These are phyloP conservation scores for Frankliniella intonsa DNA, from an alignment of 2,888 invertebrate genomes.

Conservation along the genomic window DNA sequence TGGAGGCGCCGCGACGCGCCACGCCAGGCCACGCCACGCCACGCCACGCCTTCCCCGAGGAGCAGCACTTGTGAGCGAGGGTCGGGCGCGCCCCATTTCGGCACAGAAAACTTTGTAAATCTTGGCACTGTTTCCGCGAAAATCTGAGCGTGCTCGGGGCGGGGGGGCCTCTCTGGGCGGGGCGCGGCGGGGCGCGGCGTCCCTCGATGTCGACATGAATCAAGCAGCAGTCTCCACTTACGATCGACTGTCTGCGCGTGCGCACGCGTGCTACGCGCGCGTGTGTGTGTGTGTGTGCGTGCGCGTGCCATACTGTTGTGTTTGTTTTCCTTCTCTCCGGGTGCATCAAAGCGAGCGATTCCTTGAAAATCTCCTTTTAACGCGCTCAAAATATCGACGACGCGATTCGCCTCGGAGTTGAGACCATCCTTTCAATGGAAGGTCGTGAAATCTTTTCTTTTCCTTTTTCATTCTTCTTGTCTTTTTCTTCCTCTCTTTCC, in stretches of 20 bases:
- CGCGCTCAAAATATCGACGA: too few relatives aligned
- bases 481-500: too few relatives aligned
- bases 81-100: background rate
- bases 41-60: too few relatives aligned
- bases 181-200: background rate
- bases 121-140: slow-evolving; percentile 23
- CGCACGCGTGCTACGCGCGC: background rate
- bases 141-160: background rate
- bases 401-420: too few relatives aligned
- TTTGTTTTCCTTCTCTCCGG: background rate
- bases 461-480: background rate
- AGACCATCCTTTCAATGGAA: too few relatives aligned
- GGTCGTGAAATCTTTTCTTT: background rate
- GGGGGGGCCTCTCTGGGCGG: background rate
- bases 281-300: background rate
- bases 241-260: too few relatives aligned
- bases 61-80: too few relatives aligned
- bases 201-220: background rate
- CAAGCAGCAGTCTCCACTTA: background rate
- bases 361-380: too few relatives aligned
- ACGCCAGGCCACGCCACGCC: too few relatives aligned
- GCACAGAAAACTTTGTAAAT: background rate
- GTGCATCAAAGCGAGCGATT: too few relatives aligned
- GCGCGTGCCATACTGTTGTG: background rate
- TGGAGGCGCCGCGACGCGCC: too few relatives aligned